Percentiles rank a stretch among this genome's conserved stretches.
Evolutionary conservation across 2,888 invertebrate species (phyloP).

Genomic region (Phorcus lineatus): DNA sequence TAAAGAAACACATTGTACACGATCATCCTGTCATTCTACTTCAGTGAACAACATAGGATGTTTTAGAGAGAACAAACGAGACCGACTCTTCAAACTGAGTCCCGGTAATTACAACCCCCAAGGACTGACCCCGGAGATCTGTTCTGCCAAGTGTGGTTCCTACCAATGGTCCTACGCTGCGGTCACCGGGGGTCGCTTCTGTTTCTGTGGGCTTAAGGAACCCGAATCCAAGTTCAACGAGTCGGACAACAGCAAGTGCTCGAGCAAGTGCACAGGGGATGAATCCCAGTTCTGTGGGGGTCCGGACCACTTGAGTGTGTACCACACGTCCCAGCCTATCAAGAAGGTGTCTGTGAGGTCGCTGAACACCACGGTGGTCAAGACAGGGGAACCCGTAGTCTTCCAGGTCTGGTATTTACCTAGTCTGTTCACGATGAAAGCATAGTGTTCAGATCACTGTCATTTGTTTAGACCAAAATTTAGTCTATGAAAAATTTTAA

Average conservation of each 20-base stretch:
- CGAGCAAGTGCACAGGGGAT: constrained; percentile 50
- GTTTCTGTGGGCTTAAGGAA: constrained; percentile 51
- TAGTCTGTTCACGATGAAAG: too few species aligned
- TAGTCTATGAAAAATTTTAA: too few species aligned
- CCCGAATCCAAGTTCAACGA: constrained; percentile 8
- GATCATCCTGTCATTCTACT: not conserved
- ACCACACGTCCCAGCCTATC: constrained; percentile 49
- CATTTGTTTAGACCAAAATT: too few species aligned
- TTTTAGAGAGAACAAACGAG: constrained; percentile 51
- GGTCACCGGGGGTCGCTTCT: constrained; percentile 48
- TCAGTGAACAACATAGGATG: constrained; percentile 57
- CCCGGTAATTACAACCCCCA: constrained; percentile 62
- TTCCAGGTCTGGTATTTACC: not conserved
- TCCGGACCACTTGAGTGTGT: constrained; percentile 49
- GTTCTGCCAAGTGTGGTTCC: constrained; percentile 55
- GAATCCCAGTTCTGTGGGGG: constrained; percentile 49
- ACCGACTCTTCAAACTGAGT: constrained; percentile 50
- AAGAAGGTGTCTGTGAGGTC: constrained; percentile 31
- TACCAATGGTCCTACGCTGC: constrained; percentile 51
- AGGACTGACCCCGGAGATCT: constrained; percentile 45
- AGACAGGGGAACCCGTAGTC: not conserved
- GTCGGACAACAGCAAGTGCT: constrained; percentile 35
- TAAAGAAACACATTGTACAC: too few species aligned
- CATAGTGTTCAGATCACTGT: too few species aligned
- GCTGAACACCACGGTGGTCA: not conserved